Conservation (phyloP, 2,888 invertebrate genomes). For the Ochlodes sylvanus region DNA sequence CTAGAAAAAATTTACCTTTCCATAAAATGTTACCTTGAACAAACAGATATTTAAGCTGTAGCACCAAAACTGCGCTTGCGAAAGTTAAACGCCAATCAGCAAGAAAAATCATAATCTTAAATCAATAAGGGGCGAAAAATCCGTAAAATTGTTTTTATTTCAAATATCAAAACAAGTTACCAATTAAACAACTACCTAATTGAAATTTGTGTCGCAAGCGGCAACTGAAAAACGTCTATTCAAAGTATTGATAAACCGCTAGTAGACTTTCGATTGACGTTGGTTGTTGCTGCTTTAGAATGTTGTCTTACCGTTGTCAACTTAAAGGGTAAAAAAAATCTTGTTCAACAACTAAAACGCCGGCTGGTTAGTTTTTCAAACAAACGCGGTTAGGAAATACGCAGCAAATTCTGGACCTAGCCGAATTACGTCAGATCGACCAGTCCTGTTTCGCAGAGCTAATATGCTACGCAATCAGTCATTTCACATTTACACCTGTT, state of each 20-base stretch:
- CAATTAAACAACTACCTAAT: constrained; percentile 15
- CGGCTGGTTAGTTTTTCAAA: constrained; percentile 34
- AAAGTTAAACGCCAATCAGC: background rate
- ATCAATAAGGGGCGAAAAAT: background rate
- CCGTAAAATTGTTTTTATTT: constrained; percentile 20
- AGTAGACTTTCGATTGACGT: constrained; percentile 34
- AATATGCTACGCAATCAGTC: constrained; percentile 13
- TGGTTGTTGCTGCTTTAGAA: constrained; percentile 40
- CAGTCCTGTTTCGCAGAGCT: constrained; percentile 17
- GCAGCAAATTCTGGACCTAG: background rate
- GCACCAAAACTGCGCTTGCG: constrained; percentile 3
- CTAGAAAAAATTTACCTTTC: background rate
- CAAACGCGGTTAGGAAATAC: constrained; percentile 35
- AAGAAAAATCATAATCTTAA: background rate
- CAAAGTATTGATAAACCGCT: constrained; percentile 26
- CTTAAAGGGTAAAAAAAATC: constrained; percentile 40
- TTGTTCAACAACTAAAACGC: constrained; percentile 34
- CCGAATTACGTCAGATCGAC: constrained; percentile 25
- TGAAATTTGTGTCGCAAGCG: constrained; percentile 12
- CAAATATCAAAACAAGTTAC: background rate
- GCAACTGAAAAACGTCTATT: constrained; percentile 15
- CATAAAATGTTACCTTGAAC: background rate
- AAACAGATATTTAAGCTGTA: too few relatives aligned
- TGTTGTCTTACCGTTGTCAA: constrained; percentile 45
- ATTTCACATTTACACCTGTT: constrained; percentile 13